A percentile compares a stretch with the other conserved stretches of the same genome.
phyloP scores from a whole-genome alignment of 2,797 vertebrate genomes.

The Echeneis naucrates region DNA sequence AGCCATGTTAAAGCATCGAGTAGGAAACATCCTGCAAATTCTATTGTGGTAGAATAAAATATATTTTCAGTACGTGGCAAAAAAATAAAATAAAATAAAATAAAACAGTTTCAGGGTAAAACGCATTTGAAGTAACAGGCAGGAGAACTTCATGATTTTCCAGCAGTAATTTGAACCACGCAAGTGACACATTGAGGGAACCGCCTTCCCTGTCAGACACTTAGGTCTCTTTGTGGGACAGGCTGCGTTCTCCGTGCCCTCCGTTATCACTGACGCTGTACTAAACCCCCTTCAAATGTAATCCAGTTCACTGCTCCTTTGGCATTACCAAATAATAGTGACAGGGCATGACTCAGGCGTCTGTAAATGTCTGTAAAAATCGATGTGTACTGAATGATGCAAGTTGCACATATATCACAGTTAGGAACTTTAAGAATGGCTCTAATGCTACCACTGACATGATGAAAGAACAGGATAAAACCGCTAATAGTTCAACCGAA shows the following conservation, averaged over 20 bases:
- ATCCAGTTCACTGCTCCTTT: not conserved
- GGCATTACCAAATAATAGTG: not conserved
- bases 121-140: not conserved
- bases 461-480: not conserved
- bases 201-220: conserved; percentile 23
- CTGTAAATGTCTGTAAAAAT: not conserved
- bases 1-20: not conserved
- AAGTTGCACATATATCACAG: not conserved
- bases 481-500: not conserved
- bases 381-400: not conserved
- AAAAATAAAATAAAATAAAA: too few relatives aligned
- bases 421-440: not conserved
- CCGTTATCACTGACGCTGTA: not conserved
- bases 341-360: not conserved
- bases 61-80: not conserved
- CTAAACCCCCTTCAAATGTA: conserved; percentile 21
- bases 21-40: not conserved
- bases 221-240: conserved; percentile 1
- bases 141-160: conserved; percentile 5
- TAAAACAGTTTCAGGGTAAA: not conserved
- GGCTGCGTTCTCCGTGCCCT: not conserved
- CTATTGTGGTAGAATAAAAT: not conserved
- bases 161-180: conserved; percentile 10
- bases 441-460: not conserved
- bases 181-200: conserved; percentile 23